phyloP scores from a whole-genome alignment of 2,888 invertebrate species.

The Trichogramma evanescens region DNA sequence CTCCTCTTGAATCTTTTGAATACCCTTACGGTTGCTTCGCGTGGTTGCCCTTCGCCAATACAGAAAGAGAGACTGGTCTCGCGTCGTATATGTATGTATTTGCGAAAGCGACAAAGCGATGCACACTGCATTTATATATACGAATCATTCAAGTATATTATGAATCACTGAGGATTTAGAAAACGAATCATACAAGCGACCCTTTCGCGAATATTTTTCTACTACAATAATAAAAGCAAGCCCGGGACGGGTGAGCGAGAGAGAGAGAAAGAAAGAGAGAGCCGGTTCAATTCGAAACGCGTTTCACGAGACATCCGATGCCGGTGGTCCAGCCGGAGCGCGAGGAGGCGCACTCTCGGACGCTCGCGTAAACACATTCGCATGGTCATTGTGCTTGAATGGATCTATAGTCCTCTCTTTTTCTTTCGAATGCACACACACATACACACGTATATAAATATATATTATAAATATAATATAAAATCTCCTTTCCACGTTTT shows the following conservation, averaged over 20 bases:
- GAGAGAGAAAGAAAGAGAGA: conserved; percentile 10
- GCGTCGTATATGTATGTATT: too few species aligned
- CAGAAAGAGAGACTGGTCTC: too few species aligned
- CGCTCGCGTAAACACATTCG: conserved; percentile 31
- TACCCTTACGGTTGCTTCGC: too few species aligned
- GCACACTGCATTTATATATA: neutral
- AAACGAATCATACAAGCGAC: too few species aligned
- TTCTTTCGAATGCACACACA: conserved; percentile 12
- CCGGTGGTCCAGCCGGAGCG: conserved; percentile 38
- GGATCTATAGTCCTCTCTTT: conserved; percentile 19
- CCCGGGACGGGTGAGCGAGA: neutral
- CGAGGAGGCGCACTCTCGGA: conserved; percentile 28
- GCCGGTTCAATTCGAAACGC: conserved; percentile 41
- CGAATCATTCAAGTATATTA: conserved; percentile 1
- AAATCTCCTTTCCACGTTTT: too few species aligned
- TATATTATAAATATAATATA: conserved; percentile 26
- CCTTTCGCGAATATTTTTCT: too few species aligned
- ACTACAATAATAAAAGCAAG: too few species aligned
- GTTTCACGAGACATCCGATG: conserved; percentile 26
- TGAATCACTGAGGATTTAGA: conserved; percentile 7
- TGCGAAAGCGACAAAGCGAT: too few species aligned
- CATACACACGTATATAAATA: conserved; percentile 25
- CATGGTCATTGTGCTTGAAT: neutral
- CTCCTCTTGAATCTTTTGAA: too few species aligned
- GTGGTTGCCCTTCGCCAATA: too few species aligned